Evolutionary conservation across 2,113 vertebrate species (phyloP), one percentile per base, ranked within the genome.

Genomic region (Barbus barbus): DNA sequence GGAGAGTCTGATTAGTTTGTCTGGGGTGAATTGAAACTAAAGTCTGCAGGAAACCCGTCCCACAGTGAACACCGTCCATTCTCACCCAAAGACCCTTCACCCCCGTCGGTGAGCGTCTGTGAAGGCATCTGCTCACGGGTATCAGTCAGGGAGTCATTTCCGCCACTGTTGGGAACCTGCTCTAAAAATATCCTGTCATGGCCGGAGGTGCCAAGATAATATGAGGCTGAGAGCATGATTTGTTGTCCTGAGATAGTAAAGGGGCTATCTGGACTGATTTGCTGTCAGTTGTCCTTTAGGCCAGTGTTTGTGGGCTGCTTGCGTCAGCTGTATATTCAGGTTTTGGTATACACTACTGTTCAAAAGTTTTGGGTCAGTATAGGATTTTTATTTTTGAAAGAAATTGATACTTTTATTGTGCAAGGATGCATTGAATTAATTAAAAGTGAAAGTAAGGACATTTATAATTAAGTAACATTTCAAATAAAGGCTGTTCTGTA

Each of bases 101-200:
- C n/a, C 77, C 51, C 14, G 28, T 78, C 56, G 13, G 53, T 36
- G 7, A 60, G 53, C 78, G 78, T 80, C 26, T 80, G 78, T 80
- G 60, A 80, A 46, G 61, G 78, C 78, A 80, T 80, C 78, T 80
- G 78, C 41, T 80, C 41, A 26, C 12, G 41, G 41, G 41, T 41
- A 33, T 67, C 78, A 46, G 77, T 79, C 41, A 80, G 60, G 36
- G 78, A 46, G 60, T 16, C 58, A 12, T 79, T 79, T 80, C 78
- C 78, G 78, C 24, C 78, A 67, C 38, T 48, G 14, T 2, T 51
- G 61, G 78, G 78, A 80, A 65, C 60, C 78, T 48, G n/a, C 36
- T 13, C 78, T 67, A 80, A 80, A 80, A n/a, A 80, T 80, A 80
- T 31, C 60, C 5, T 4, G 16, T 51, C 38, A 44, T 79, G 77